Percentiles rank a stretch among this genome's conserved stretches.
These are phyloP conservation scores for Todiramphus chloris DNA, from an alignment of 2,113 vertebrate species.

Conservation along the genomic window DNA sequence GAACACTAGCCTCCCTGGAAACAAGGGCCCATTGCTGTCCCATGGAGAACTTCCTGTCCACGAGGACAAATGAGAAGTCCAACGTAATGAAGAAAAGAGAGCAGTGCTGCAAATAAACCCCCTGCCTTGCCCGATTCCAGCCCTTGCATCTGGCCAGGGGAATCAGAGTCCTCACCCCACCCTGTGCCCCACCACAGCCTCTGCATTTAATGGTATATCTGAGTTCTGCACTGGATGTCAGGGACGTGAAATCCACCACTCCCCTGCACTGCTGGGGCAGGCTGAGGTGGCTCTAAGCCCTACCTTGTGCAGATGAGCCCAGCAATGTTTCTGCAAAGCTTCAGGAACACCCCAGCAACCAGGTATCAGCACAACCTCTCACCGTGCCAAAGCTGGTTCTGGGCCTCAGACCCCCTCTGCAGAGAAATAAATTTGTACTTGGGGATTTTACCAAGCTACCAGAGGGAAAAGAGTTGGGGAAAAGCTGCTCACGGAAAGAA, in stretches of 20 bases:
- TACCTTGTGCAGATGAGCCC: neutral
- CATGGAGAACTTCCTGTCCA: no score
- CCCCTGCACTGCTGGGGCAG: no score
- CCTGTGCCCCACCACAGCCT: neutral
- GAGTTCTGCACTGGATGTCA: neutral
- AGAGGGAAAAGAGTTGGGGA: neutral
- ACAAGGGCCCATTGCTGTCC: no score
- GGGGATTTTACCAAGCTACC: neutral
- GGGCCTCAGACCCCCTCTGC: neutral
- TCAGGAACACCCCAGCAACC: neutral
- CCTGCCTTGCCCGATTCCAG: neutral
- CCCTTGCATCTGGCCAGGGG: neutral
- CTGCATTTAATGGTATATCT: neutral
- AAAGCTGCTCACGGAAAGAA: neutral
- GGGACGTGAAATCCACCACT: neutral
- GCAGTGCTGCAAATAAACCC: neutral
- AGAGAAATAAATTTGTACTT: neutral
- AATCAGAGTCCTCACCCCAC: fast-evolving
- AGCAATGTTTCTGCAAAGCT: neutral
- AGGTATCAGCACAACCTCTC: neutral
- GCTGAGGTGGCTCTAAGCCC: neutral
- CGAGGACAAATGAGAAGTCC: neutral
- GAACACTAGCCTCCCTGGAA: no score
- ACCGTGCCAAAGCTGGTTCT: neutral
- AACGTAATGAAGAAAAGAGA: neutral